phyloP scores from a whole-genome alignment of 2,888 invertebrate genomes.

The Andrena dorsata region DNA sequence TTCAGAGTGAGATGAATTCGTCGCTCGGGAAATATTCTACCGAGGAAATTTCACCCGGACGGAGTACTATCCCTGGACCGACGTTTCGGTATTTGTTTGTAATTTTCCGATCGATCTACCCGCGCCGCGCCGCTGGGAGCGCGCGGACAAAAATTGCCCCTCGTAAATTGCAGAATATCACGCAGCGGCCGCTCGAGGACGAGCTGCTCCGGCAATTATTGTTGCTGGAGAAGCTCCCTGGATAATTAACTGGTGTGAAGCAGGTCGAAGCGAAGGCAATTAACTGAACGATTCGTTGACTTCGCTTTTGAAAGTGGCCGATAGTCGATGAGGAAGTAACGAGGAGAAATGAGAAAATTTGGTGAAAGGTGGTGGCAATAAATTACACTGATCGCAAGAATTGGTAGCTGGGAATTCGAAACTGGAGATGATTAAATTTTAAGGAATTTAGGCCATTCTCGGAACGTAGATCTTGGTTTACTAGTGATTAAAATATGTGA shows the following conservation, averaged over 20 bases:
- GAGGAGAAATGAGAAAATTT: neutral
- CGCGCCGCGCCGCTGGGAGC: neutral
- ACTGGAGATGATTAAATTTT: neutral
- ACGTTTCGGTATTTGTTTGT: slow-evolving; percentile 12
- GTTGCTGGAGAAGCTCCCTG: neutral
- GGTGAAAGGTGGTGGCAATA: slow-evolving; percentile 8
- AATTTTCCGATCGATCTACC: slow-evolving; percentile 8
- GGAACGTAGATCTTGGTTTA: neutral
- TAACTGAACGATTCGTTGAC: neutral
- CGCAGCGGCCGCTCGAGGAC: neutral
- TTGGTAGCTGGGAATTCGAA: neutral
- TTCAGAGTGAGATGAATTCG: slow-evolving; percentile 13
- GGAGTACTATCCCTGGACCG: neutral
- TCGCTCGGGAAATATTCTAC: slow-evolving; percentile 31
- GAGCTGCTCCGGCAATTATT: slow-evolving; percentile 24
- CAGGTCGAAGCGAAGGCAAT: slow-evolving; percentile 16
- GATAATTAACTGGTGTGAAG: neutral
- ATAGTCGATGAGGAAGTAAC: slow-evolving; percentile 13
- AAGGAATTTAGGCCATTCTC: neutral
- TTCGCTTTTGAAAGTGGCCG: neutral
- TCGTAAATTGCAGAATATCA: slow-evolving; percentile 8
- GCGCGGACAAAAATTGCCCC: neutral
- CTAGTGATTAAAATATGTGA: slow-evolving; percentile 1
- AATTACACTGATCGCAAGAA: neutral
- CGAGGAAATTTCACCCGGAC: slow-evolving; percentile 7